These are phyloP conservation scores for Phrynocephalus vlangalii DNA, from an alignment of 2,797 vertebrate species.

Conservation along the genomic window DNA sequence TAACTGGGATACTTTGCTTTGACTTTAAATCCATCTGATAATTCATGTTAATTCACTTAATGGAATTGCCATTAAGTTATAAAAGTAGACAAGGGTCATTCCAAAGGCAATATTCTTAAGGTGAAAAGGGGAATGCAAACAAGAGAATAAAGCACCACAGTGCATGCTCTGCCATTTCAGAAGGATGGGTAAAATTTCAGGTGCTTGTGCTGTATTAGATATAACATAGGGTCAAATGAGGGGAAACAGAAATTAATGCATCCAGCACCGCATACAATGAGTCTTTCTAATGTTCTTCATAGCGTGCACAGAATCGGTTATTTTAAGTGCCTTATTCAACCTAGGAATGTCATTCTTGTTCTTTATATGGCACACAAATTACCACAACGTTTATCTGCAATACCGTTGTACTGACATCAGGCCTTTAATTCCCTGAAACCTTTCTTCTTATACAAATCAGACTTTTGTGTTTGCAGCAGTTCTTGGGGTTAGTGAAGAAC, in stretches of 20 bases:
- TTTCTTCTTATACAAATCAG: not conserved
- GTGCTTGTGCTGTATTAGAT: not conserved
- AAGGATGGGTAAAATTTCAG: not conserved
- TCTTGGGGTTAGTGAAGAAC: not conserved
- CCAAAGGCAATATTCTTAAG: constrained; percentile 45
- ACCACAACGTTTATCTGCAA: not conserved
- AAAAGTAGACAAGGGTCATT: constrained; percentile 51
- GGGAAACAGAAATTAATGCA: not conserved
- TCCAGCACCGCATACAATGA: not conserved
- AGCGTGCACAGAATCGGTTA: not conserved
- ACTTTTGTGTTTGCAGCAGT: not conserved
- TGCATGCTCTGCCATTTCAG: not conserved
- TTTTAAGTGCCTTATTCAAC: not conserved
- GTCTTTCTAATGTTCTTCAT: not conserved
- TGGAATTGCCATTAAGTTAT: constrained; percentile 39
- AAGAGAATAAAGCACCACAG: constrained; percentile 25
- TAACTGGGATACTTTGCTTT: constrained; percentile 47
- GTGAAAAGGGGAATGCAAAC: constrained; percentile 24
- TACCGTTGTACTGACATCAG: too few relatives aligned
- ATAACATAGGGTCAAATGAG: not conserved
- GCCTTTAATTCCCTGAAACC: not conserved
- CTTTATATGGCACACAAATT: not conserved
- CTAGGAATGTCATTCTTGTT: not conserved
- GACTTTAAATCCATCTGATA: constrained; percentile 45
- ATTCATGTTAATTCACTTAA: not conserved